Evolutionary conservation across 1,140 invertebrate genomes (phyloP).

Genomic region (Octopus sinensis): DNA sequence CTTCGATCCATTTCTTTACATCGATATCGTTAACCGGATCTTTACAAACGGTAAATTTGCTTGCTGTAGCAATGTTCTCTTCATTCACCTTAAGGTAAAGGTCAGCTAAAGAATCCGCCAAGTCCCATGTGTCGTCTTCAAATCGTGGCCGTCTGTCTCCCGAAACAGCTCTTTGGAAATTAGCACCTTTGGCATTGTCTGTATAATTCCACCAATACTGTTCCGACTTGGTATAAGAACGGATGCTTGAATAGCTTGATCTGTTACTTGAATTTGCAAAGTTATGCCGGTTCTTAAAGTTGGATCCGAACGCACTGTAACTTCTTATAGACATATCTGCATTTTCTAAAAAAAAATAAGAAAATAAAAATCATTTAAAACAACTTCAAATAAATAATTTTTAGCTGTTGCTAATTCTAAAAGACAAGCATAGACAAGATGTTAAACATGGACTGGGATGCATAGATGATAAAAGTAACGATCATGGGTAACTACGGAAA

Average conservation of each 20-base stretch:
- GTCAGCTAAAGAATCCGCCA: constrained; percentile 54
- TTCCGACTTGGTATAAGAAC: not conserved
- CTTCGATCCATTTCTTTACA: constrained; percentile 47
- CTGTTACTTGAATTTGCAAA: constrained; percentile 9
- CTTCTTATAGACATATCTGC: not conserved
- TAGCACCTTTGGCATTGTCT: not conserved
- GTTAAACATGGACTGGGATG: no score
- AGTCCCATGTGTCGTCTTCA: constrained; percentile 51
- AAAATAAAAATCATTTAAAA: not conserved
- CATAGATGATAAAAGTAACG: no score
- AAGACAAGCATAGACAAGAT: no score
- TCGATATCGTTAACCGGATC: constrained; percentile 26
- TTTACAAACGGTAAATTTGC: not conserved
- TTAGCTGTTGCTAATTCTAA: no score
- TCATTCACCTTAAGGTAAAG: constrained; percentile 42
- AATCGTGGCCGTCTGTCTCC: not conserved
- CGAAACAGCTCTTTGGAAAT: not conserved
- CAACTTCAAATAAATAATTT: no score
- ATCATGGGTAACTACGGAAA: no score
- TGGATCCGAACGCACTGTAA: not conserved
- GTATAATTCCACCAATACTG: not conserved
- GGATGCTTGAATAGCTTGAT: not conserved
- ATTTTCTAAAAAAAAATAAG: not conserved
- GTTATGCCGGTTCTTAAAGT: constrained; percentile 13
- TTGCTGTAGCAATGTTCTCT: constrained; percentile 26